Evolutionary conservation across 2,888 invertebrate genomes (phyloP).

Genomic region (Alviniconcha strummeri): DNA sequence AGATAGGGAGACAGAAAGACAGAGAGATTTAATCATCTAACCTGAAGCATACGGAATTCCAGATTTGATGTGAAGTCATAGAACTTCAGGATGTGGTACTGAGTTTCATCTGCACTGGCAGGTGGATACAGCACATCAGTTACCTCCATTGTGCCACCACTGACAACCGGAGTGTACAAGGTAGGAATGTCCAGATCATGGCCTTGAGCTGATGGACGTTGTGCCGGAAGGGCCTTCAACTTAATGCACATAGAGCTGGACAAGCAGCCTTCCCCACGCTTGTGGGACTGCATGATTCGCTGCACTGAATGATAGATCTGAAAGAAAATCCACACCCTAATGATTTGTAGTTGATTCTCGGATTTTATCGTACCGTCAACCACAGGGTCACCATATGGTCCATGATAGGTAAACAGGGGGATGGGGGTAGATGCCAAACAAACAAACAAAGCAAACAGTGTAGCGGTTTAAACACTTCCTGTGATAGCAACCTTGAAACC

Average conservation of each 20-base stretch:
- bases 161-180: too few relatives aligned
- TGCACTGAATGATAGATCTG: constrained; percentile 38
- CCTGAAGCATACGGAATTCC: constrained; percentile 48
- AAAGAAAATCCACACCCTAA: constrained; percentile 14
- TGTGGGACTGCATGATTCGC: constrained; percentile 58
- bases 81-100: constrained; percentile 67
- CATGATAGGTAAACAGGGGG: not conserved
- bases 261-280: constrained; percentile 56
- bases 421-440: not conserved
- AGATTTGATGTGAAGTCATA: constrained; percentile 61
- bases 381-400: not conserved
- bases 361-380: constrained; percentile 1
- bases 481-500: not conserved
- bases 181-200: too few relatives aligned
- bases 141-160: not conserved
- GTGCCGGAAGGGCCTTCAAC: constrained; percentile 38
- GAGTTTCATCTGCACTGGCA: constrained; percentile 58
- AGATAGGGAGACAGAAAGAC: too few relatives aligned
- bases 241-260: constrained; percentile 44
- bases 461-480: not conserved
- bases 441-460: not conserved
- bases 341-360: too few relatives aligned
- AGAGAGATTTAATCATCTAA: not conserved
- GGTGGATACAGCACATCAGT: constrained; percentile 51
- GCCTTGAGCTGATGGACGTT: too few relatives aligned